Conservation (phyloP, 2,797 vertebrate species). For the Pseudopleuronectes americanus region DNA sequence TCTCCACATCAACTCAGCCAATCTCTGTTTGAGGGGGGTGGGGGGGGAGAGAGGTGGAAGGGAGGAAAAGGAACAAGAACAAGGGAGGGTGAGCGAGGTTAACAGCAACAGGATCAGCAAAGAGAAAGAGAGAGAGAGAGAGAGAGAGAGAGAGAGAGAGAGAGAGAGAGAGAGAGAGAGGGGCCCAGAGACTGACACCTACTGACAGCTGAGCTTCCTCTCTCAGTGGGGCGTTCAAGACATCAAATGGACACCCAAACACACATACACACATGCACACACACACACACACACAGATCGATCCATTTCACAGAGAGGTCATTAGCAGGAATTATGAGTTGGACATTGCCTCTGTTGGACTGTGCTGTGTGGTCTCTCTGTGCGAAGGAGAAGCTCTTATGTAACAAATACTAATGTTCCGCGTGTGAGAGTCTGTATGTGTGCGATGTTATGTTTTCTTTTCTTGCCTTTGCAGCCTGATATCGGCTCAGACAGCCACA, state of each 20-base stretch:
- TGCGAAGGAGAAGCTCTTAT: conserved; percentile 44
- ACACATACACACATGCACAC: not conserved
- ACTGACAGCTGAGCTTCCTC: conserved; percentile 78
- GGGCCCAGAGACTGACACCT: conserved; percentile 55
- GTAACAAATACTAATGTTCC: conserved; percentile 47
- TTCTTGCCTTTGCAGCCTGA: conserved; percentile 6
- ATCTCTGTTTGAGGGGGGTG: conserved; percentile 50
- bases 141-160: no score
- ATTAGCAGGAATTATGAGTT: conserved; percentile 35
- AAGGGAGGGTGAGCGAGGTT: conserved; percentile 17
- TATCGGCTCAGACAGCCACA: not conserved
- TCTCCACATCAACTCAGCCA: conserved; percentile 57
- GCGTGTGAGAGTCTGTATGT: conserved; percentile 1
- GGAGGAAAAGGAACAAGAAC: conserved; percentile 5
- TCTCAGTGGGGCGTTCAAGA: conserved; percentile 58
- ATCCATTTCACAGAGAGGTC: conserved; percentile 38
- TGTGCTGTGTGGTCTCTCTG: conserved; percentile 32
- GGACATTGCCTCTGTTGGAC: conserved; percentile 55
- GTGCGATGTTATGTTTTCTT: conserved; percentile 35
- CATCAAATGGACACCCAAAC: conserved; percentile 70
- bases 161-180: conserved; percentile 7
- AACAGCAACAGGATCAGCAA: conserved; percentile 49
- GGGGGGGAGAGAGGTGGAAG: conserved; percentile 29
- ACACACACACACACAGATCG: conserved; percentile 33
- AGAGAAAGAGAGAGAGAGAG: conserved; percentile 3